A percentile compares a stretch with the other conserved stretches of the same genome.
Conservation (phyloP, 2,113 vertebrate species). For the Scolopax mira region DNA sequence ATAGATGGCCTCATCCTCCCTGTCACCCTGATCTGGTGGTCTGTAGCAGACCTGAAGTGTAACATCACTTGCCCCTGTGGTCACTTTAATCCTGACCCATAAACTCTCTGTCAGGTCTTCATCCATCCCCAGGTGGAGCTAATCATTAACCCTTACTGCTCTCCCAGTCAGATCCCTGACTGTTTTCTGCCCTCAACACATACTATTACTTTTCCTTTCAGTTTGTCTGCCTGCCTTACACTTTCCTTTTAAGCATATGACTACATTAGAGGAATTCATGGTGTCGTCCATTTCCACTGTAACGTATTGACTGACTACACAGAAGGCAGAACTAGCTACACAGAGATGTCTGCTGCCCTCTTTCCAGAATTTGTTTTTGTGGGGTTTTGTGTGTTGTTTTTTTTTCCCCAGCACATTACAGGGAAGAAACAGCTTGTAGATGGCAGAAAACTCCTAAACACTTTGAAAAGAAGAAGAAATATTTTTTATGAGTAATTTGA, state of each 20-base stretch:
- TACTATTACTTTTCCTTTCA: neutral
- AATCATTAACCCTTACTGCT: neutral
- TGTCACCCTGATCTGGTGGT: too few relatives aligned
- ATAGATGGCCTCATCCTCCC: too few relatives aligned
- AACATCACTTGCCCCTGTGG: too few relatives aligned
- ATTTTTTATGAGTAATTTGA: neutral
- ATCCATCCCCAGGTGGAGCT: too few relatives aligned
- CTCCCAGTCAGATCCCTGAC: neutral
- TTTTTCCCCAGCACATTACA: neutral
- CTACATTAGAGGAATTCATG: neutral
- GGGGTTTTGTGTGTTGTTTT: too few relatives aligned
- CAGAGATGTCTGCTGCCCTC: neutral
- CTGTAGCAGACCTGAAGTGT: too few relatives aligned
- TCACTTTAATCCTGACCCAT: too few relatives aligned
- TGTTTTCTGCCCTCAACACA: neutral
- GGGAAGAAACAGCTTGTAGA: neutral
- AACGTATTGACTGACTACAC: neutral
- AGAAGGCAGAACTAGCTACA: neutral
- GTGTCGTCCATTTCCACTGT: neutral
- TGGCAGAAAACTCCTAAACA: neutral
- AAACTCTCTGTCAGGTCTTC: too few relatives aligned
- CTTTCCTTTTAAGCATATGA: neutral
- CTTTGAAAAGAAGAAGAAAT: neutral
- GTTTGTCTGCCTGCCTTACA: neutral
- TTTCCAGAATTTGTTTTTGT: neutral